phyloP scores from a whole-genome alignment of 2,797 vertebrate genomes.

The Rhincodon typus region DNA sequence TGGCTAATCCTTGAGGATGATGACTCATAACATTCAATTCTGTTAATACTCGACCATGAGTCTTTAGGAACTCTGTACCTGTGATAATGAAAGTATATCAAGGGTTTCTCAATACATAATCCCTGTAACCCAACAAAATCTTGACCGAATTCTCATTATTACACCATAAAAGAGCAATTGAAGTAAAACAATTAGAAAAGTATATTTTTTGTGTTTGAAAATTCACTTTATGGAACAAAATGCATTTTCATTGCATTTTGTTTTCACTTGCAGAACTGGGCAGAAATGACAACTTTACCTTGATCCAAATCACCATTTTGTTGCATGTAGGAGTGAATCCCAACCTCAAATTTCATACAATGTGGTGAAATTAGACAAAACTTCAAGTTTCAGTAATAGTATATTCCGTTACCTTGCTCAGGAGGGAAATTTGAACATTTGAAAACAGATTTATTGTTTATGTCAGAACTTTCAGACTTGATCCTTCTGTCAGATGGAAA shows the following conservation, averaged over 20 bases:
- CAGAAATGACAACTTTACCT: neutral
- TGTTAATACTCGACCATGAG: conserved; percentile 43
- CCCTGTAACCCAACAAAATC: neutral
- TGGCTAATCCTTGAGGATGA: conserved; percentile 51
- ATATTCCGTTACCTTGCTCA: neutral
- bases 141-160: neutral
- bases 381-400: neutral
- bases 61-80: neutral
- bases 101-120: conserved; percentile 40
- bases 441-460: conserved; percentile 18
- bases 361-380: neutral
- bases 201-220: neutral
- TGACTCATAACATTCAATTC: conserved; percentile 48
- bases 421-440: neutral
- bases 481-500: neutral
- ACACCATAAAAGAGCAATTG: neutral
- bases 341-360: neutral
- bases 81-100: neutral
- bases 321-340: neutral
- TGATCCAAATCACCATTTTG: neutral
- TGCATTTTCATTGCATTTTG: neutral
- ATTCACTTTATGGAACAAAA: neutral
- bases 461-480: neutral
- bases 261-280: neutral
- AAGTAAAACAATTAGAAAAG: neutral